phyloP scores from a whole-genome alignment of 2,797 vertebrate genomes.

The Acanthiza pusilla region DNA sequence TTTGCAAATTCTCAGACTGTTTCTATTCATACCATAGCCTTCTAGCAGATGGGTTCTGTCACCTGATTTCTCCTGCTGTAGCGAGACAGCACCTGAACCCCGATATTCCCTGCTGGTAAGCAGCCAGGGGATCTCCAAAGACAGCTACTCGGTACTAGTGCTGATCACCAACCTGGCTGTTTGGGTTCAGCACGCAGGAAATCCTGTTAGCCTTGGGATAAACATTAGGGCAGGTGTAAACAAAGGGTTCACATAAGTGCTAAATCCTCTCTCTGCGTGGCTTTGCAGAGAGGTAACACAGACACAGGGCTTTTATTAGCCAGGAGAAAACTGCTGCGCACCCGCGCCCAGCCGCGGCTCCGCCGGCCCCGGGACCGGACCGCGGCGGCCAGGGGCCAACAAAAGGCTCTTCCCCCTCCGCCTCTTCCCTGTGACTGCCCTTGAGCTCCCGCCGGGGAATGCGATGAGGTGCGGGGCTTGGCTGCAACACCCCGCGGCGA shows the following conservation, averaged over 20 bases:
- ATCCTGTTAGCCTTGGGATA: constrained; percentile 44
- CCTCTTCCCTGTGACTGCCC: background rate
- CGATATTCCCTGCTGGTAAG: background rate
- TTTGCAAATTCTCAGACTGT: background rate
- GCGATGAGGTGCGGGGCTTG: rapidly evolving
- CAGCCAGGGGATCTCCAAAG: background rate
- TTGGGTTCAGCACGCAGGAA: background rate
- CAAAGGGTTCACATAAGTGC: constrained; percentile 21
- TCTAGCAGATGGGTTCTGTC: background rate
- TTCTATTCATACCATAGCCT: background rate
- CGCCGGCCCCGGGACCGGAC: background rate
- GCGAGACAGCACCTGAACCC: background rate
- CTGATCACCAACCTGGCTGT: background rate
- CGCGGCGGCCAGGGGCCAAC: background rate
- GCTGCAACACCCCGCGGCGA: rapidly evolving
- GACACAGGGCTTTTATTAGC: background rate
- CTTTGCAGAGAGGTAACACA: background rate
- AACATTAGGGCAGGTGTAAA: constrained; percentile 40
- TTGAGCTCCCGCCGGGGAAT: background rate
- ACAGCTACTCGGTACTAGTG: background rate
- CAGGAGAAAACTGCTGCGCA: background rate
- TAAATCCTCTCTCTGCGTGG: background rate
- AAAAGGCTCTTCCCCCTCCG: background rate
- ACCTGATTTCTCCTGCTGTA: background rate
- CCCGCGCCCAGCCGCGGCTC: background rate